Percentiles rank a stretch among this genome's conserved stretches.
Conservation (phyloP, 2,113 vertebrate genomes). For the Equus przewalskii region DNA sequence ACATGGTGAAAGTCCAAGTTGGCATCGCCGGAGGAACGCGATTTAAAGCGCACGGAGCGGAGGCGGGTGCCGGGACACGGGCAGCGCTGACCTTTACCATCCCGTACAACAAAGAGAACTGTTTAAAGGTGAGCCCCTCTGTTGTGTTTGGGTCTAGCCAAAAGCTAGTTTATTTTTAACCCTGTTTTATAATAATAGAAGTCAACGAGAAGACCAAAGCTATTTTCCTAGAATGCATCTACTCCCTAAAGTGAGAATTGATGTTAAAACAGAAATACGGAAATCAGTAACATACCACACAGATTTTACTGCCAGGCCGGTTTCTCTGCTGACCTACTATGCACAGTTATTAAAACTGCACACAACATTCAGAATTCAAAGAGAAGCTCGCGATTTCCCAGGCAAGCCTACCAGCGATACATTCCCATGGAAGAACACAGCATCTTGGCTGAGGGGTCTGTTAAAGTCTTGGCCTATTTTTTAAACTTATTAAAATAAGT, state of each 20-base stretch:
- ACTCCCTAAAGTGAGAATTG: not conserved
- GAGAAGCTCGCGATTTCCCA: fast-evolving
- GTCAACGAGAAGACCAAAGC: not conserved
- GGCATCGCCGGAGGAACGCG: fast-evolving
- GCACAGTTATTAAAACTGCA: fast-evolving
- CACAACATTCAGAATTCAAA: fast-evolving
- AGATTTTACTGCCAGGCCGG: too few relatives aligned
- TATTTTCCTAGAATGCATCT: not conserved
- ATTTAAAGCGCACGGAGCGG: fast-evolving
- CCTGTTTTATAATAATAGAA: not conserved
- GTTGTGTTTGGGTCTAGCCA: fast-evolving
- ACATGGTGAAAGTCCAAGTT: too few relatives aligned
- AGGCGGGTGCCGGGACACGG: fast-evolving
- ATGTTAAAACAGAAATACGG: not conserved
- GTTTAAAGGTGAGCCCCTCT: not conserved
- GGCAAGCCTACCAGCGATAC: fast-evolving
- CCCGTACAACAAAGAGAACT: fast-evolving
- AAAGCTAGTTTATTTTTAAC: too few relatives aligned
- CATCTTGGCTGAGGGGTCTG: too few relatives aligned
- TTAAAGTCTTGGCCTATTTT: too few relatives aligned
- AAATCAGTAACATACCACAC: fast-evolving
- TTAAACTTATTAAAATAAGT: not conserved
- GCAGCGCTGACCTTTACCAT: fast-evolving
- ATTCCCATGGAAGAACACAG: fast-evolving
- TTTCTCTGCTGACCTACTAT: not conserved